Evolutionary conservation across 2,888 invertebrate genomes (phyloP).

Genomic region (Stenodema calcarata): DNA sequence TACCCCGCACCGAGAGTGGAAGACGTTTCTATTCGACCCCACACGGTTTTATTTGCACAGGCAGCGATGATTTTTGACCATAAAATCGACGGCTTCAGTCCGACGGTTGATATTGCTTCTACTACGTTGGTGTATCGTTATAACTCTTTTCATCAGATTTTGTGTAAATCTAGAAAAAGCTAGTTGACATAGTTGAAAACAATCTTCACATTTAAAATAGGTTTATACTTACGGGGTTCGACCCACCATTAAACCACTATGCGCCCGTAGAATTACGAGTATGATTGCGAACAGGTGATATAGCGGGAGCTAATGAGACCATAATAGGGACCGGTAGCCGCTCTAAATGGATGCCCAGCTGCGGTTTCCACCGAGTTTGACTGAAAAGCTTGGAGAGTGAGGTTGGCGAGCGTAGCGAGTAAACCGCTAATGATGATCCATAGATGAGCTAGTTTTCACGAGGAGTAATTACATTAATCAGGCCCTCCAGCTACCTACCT

Average conservation of each 20-base stretch:
- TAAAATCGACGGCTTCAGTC: neutral
- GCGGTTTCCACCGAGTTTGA: neutral
- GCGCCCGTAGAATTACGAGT: neutral
- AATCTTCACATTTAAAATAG: too few species aligned
- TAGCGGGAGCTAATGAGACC: conserved; percentile 33
- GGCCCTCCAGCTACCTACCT: neutral
- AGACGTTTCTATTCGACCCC: neutral
- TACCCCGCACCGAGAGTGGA: neutral
- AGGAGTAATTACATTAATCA: conserved; percentile 15
- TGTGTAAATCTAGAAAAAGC: neutral
- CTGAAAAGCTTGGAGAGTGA: neutral
- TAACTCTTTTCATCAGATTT: neutral
- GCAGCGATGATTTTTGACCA: neutral
- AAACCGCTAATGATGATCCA: conserved; percentile 26
- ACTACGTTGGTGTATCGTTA: neutral
- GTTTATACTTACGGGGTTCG: too few species aligned
- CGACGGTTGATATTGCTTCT: neutral
- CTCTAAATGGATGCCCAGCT: conserved; percentile 30
- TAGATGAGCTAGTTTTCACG: conserved; percentile 32
- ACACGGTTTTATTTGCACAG: neutral
- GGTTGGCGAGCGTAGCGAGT: neutral
- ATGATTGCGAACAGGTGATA: conserved; percentile 29
- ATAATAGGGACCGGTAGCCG: conserved; percentile 16
- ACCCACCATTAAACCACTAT: too few species aligned
- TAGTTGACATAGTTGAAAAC: too few species aligned